Conservation (phyloP, 2,113 vertebrate genomes). For the Coryphaenoides rupestris region DNA sequence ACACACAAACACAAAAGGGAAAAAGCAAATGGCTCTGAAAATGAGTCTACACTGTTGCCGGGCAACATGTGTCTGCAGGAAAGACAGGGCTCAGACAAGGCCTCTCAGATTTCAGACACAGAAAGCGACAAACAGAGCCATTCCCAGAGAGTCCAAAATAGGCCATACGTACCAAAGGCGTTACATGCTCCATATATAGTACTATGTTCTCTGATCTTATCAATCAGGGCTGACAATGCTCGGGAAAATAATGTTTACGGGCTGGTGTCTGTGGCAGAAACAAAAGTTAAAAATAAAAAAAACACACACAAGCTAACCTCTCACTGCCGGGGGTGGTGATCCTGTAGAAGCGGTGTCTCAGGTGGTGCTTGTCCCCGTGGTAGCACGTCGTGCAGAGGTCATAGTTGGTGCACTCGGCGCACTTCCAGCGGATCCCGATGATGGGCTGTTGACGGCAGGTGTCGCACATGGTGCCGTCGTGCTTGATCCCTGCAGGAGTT, state of each 20-base stretch:
- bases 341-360: conserved; percentile 96
- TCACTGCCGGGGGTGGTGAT: conserved; percentile 98
- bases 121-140: conserved; percentile 6
- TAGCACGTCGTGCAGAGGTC: conserved; percentile 98
- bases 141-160: conserved; percentile 11
- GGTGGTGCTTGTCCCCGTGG: conserved; percentile 97
- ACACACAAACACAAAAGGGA: conserved; percentile 7
- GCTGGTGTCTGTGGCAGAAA: neutral
- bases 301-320: too few species aligned
- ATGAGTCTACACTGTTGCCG: conserved; percentile 56
- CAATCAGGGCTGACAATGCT: neutral
- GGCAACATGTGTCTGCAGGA: conserved; percentile 59
- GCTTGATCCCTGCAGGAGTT: conserved; percentile 88
- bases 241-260: neutral
- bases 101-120: conserved; percentile 44
- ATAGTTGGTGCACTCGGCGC: conserved; percentile 98
- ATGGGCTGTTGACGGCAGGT: conserved; percentile 98
- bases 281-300: too few species aligned
- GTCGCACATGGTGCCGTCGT: conserved; percentile 99
- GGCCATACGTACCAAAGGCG: neutral
- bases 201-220: neutral
- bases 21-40: conserved; percentile 33
- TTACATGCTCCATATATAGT: conserved; percentile 5
- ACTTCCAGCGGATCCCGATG: conserved; percentile 99
- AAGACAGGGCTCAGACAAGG: conserved; percentile 40